These are phyloP conservation scores for Cylas formicarius DNA, from an alignment of 1,140 invertebrate genomes.

Conservation along the genomic window DNA sequence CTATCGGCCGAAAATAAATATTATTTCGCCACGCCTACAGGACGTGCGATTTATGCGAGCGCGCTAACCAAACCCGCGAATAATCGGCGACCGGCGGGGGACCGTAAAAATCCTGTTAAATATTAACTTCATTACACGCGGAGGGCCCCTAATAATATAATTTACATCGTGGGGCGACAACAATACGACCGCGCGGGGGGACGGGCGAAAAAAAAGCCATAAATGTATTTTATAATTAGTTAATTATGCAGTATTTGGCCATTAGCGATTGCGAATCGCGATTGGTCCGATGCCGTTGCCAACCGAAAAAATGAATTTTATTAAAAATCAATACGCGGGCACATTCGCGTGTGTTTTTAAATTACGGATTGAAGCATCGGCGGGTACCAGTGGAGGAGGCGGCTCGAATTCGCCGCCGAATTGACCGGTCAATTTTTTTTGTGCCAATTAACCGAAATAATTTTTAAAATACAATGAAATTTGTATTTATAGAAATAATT, in stretches of 20 bases:
- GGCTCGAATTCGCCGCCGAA: too few species aligned
- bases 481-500: too few species aligned
- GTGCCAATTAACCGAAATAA: too few species aligned
- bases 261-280: constrained; percentile 39
- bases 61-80: background rate
- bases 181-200: constrained; percentile 23
- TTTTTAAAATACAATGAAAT: too few species aligned
- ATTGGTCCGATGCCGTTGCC: constrained; percentile 39
- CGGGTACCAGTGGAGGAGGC: too few species aligned
- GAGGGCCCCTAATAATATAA: constrained; percentile 28
- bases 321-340: constrained; percentile 40
- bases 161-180: constrained; percentile 22
- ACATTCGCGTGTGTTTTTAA: constrained; percentile 42
- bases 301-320: constrained; percentile 43
- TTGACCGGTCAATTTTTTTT: too few species aligned
- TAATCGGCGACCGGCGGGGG: too few species aligned
- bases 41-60: constrained; percentile 4
- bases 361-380: constrained; percentile 38
- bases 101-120: constrained; percentile 19
- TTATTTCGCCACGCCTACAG: constrained; percentile 16
- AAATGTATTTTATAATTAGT: constrained; percentile 39
- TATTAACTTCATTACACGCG: constrained; percentile 20
- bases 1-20: constrained; percentile 4
- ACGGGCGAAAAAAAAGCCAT: constrained; percentile 31
- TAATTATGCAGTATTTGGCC: constrained; percentile 39